Conservation (phyloP, 2,888 invertebrate genomes). For the Anarsia innoxiella region DNA sequence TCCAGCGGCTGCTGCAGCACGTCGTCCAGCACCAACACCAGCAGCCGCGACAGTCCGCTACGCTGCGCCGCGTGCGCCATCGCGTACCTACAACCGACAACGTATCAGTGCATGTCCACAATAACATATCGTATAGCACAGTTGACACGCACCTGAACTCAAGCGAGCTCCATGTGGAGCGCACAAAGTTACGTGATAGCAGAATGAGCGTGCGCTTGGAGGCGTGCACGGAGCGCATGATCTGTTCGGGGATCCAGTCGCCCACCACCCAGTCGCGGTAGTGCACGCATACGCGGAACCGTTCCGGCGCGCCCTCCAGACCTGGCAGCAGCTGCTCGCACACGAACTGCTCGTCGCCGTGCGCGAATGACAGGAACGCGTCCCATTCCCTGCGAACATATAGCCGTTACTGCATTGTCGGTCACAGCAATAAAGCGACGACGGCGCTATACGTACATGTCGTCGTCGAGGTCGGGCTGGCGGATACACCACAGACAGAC, state of each 20-base stretch:
- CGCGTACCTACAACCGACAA: neutral
- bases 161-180: constrained; percentile 1
- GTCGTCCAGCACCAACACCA: constrained; percentile 1
- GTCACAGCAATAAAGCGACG: neutral
- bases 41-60: too few relatives aligned
- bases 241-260: constrained; percentile 13
- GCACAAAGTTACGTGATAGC: constrained; percentile 3
- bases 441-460: neutral
- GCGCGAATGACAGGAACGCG: neutral
- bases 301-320: neutral
- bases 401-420: neutral
- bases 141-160: constrained; percentile 3
- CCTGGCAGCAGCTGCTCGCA: neutral
- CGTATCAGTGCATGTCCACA: neutral
- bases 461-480: neutral
- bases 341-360: neutral
- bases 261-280: constrained; percentile 24
- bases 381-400: neutral
- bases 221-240: constrained; percentile 1
- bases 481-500: neutral
- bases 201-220: constrained; percentile 5
- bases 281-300: constrained; percentile 10
- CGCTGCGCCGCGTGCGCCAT: neutral
- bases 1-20: neutral
- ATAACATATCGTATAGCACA: neutral